Conservation (phyloP, 2,888 invertebrate species). For the Tanypteryx hageni region DNA sequence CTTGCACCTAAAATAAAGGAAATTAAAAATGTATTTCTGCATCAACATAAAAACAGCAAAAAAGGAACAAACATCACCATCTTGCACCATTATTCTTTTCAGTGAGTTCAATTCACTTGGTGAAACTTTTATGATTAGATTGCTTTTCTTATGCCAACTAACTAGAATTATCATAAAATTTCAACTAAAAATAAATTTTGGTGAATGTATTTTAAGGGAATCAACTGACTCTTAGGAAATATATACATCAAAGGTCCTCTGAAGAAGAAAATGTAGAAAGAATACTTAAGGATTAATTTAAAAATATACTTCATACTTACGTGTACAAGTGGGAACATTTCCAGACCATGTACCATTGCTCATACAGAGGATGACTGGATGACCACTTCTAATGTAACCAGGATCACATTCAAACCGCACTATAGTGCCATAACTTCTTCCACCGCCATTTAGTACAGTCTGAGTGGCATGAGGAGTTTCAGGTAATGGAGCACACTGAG, state of each 20-base stretch:
- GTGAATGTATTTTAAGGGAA: too few relatives aligned
- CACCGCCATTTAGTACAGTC: conserved; percentile 91
- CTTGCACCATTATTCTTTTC: too few relatives aligned
- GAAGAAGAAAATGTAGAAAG: too few relatives aligned
- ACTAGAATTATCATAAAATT: too few relatives aligned
- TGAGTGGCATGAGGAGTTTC: conserved; percentile 93
- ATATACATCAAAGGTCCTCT: too few relatives aligned
- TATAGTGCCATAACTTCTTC: conserved; percentile 95
- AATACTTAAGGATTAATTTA: background rate
- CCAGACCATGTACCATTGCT: conserved; percentile 97
- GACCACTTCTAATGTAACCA: conserved; percentile 91
- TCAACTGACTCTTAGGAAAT: too few relatives aligned
- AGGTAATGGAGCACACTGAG: conserved; percentile 91
- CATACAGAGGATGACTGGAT: conserved; percentile 95
- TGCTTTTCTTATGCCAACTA: too few relatives aligned
- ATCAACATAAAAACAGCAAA: too few relatives aligned
- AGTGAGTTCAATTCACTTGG: too few relatives aligned
- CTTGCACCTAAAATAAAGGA: conserved; percentile 72
- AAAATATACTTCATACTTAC: conserved; percentile 75
- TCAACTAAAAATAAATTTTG: too few relatives aligned
- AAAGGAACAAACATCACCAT: too few relatives aligned
- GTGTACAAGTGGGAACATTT: conserved; percentile 90
- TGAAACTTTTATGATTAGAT: too few relatives aligned
- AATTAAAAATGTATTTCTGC: background rate
- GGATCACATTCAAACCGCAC: conserved; percentile 94